phyloP scores from a whole-genome alignment of 2,888 invertebrate species.

The Cerastis leucographa region DNA sequence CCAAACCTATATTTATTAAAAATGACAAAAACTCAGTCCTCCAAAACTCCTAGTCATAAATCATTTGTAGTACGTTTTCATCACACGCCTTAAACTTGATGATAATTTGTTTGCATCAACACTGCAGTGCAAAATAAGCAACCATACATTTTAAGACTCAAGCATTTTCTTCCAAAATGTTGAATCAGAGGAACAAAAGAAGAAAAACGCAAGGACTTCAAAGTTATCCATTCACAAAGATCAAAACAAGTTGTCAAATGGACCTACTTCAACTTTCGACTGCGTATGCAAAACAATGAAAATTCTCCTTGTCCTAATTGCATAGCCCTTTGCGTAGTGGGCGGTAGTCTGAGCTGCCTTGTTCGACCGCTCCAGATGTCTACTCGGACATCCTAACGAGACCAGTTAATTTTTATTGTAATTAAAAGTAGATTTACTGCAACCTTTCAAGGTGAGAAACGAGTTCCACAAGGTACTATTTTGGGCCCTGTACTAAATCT shows the following conservation, averaged over 20 bases:
- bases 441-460: constrained; percentile 23
- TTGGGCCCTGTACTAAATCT: constrained; percentile 28
- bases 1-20: not conserved
- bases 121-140: not conserved
- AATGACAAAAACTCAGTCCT: not conserved
- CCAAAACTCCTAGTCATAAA: not conserved
- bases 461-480: constrained; percentile 39
- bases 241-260: constrained; percentile 33
- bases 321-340: constrained; percentile 70
- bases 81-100: not conserved
- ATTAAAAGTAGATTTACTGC: constrained; percentile 38
- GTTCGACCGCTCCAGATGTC: constrained; percentile 60
- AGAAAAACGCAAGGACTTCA: not conserved
- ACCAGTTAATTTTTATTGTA: constrained; percentile 54
- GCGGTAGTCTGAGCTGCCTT: constrained; percentile 65
- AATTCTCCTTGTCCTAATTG: constrained; percentile 77
- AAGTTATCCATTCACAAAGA: constrained; percentile 4
- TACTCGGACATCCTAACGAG: constrained; percentile 57
- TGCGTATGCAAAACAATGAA: constrained; percentile 71
- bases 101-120: not conserved
- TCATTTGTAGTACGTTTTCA: not conserved
- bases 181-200: not conserved
- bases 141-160: not conserved
- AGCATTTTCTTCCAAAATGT: not conserved
- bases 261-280: constrained; percentile 45